Evolutionary conservation across 2,888 invertebrate genomes (phyloP), one percentile per base, ranked within the genome.

Genomic region (Polylopha cassiicola): DNA sequence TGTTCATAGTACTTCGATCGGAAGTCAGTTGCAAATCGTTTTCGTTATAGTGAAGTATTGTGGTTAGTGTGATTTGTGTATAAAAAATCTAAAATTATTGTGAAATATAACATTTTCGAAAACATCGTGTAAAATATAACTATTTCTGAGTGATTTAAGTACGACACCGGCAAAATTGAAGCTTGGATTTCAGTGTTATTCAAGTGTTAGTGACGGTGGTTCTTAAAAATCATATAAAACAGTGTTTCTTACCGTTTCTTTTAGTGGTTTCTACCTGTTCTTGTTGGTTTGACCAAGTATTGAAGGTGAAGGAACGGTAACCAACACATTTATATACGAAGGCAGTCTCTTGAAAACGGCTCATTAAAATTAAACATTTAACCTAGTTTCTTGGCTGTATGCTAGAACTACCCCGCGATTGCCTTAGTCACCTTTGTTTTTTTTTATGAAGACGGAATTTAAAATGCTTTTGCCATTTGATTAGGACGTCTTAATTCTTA

Each of bases 11-110:
- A 49, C 53, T 54, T 62, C 64, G 63, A 66, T 62, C 67, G 58
- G 80, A 81, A 81, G 80, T 84, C 80, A 82, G 82, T 84, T 60
- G 73, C 81, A 67, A 69, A 74, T 55, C 55, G 63, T 56, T 54
- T 67, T 51, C 54, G 58, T 60, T 51, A 61, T 68, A 58, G 67
- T 61, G 51, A 58, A 61, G 58, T 67, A 71, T 70, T 71, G 65
- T 72, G 63, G 68, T 70, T 63, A 48, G 58, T 61, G 62, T 55
- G 55, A 55, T 65, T 65, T 53, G 55, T 55, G 55, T 48, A 49
- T 55, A 53, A 56, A 61, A 63, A 54, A 47, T 47, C 51, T 51
- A 37, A 47, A 61, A 58, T 55, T 45, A 63, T 60, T 53, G 54
- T 53, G 50, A 58, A 63, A 62, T 64, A 51, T 36, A 49, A 48